phyloP scores from a whole-genome alignment of 1,140 invertebrate genomes.

The Drosophila willistoni region DNA sequence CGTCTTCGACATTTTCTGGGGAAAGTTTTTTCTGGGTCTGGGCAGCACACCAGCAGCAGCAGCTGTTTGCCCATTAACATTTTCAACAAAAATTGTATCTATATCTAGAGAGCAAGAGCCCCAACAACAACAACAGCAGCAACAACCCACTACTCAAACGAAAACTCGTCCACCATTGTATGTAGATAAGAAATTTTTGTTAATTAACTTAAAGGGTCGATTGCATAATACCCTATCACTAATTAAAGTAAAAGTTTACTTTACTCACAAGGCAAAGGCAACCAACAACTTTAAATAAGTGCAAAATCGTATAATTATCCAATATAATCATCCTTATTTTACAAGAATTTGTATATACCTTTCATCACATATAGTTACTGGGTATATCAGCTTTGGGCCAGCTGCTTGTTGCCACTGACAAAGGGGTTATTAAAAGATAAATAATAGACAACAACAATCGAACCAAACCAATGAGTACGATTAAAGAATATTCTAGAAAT shows the following conservation, averaged over 20 bases:
- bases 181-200: neutral
- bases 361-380: neutral
- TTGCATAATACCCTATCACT: neutral
- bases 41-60: neutral
- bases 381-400: neutral
- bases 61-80: conserved; percentile 16
- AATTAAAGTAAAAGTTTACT: neutral
- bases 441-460: neutral
- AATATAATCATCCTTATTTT: neutral
- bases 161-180: neutral
- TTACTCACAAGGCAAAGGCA: too few species aligned
- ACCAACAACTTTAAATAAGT: too few species aligned
- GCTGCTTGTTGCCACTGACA: neutral
- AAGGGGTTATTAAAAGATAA: neutral
- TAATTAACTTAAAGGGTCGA: neutral
- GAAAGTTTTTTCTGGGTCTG: conserved; percentile 21
- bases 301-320: too few species aligned
- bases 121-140: too few species aligned
- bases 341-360: too few species aligned
- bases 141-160: neutral
- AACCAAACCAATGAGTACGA: neutral
- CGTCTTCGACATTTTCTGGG: conserved; percentile 13
- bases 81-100: conserved; percentile 1
- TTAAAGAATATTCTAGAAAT: neutral
- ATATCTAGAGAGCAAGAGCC: conserved; percentile 3